A percentile compares a stretch with the other conserved stretches of the same genome.
These are phyloP conservation scores for Lamellibrachia columna DNA, from an alignment of 2,888 invertebrate genomes.

Conservation along the genomic window DNA sequence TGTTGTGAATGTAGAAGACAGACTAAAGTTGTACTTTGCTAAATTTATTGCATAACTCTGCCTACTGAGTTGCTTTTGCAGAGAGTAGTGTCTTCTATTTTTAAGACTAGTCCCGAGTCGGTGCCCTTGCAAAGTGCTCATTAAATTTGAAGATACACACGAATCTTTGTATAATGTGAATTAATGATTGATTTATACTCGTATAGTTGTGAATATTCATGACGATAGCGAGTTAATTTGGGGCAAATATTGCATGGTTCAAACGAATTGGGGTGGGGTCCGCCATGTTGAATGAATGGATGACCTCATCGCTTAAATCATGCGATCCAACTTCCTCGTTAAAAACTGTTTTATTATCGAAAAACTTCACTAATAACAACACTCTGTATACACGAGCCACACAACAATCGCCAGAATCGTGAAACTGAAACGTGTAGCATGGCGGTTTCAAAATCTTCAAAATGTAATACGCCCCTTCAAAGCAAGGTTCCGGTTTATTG, in stretches of 20 bases:
- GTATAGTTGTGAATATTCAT: not conserved
- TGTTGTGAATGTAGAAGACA: not conserved
- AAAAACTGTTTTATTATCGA: not conserved
- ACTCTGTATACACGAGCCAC: not conserved
- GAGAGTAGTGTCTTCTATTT: not conserved
- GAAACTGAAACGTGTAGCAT: not conserved
- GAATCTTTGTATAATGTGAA: not conserved
- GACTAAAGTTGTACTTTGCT: not conserved
- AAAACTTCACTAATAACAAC: not conserved
- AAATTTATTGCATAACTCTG: not conserved
- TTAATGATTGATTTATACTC: not conserved
- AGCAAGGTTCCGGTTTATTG: conserved; percentile 16
- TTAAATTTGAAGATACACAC: conserved; percentile 16
- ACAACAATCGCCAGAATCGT: not conserved
- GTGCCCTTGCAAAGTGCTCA: conserved; percentile 16
- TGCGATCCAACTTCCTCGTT: conserved; percentile 3
- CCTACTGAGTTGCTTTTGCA: not conserved
- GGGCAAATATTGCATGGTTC: not conserved
- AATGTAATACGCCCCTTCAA: not conserved
- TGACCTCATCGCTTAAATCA: conserved; percentile 10
- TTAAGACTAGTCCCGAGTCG: conserved; percentile 12
- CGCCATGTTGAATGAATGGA: conserved; percentile 10
- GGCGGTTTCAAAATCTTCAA: not conserved
- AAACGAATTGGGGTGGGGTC: not conserved
- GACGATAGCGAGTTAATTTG: not conserved